Percentiles rank a stretch among this genome's conserved stretches.
Conservation (phyloP, 2,113 vertebrate species). For the Hyperopisus bebe region DNA sequence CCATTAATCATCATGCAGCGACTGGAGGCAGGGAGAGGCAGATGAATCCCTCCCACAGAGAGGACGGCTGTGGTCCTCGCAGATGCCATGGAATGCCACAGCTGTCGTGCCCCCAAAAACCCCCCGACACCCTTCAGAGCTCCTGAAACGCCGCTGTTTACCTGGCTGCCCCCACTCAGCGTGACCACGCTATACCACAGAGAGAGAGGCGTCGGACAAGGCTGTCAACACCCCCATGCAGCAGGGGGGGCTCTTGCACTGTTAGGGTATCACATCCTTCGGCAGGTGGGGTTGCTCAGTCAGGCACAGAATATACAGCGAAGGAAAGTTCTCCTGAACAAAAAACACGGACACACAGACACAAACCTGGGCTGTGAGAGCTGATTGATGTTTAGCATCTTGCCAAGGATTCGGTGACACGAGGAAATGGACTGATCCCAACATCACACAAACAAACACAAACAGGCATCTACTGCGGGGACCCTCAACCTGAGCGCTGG, state of each 20-base stretch:
- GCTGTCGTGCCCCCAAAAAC: slow-evolving; percentile 43
- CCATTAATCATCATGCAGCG: slow-evolving; percentile 74
- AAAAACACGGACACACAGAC: neutral
- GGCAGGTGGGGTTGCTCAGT: neutral
- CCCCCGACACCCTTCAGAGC: slow-evolving; percentile 41
- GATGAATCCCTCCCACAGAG: slow-evolving; percentile 40
- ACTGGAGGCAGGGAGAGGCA: slow-evolving; percentile 52
- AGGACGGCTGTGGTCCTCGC: slow-evolving; percentile 45
- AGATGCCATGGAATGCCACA: slow-evolving; percentile 38
- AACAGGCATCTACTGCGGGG: neutral
- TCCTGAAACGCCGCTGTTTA: neutral
- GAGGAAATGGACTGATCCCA: neutral
- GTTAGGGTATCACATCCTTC: neutral
- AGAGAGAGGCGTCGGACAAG: neutral
- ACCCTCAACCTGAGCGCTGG: neutral
- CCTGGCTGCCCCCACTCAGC: neutral
- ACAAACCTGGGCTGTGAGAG: neutral
- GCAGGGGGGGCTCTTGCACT: neutral
- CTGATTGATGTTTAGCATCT: neutral
- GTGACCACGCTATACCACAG: neutral
- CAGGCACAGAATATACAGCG: neutral
- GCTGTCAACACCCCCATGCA: neutral
- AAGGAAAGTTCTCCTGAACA: neutral
- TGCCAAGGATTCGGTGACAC: neutral
- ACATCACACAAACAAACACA: neutral